phyloP scores from a whole-genome alignment of 1,140 invertebrate species.

The Diuraphis noxia region DNA sequence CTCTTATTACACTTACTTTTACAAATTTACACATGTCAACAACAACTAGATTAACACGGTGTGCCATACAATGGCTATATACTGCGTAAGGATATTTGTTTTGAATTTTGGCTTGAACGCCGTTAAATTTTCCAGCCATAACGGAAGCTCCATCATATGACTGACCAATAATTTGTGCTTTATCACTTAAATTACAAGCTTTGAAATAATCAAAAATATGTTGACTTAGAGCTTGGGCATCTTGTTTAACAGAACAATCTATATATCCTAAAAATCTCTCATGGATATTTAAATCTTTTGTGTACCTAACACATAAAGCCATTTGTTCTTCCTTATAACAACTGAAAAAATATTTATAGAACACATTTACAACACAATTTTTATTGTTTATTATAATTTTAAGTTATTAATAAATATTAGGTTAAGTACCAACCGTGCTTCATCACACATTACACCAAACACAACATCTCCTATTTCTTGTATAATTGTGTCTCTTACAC shows the following conservation, averaged over 20 bases:
- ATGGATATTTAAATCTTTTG: constrained; percentile 21
- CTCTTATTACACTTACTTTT: background rate
- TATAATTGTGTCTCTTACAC: constrained; percentile 1
- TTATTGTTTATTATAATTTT: background rate
- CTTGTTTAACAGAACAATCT: background rate
- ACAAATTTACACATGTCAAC: constrained; percentile 23
- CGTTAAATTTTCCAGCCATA: constrained; percentile 13
- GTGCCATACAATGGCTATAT: constrained; percentile 8
- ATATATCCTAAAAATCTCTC: constrained; percentile 20
- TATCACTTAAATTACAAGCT: background rate
- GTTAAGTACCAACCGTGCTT: background rate
- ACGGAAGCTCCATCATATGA: constrained; percentile 20
- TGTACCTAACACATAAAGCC: constrained; percentile 21
- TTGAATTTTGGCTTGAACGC: constrained; percentile 14
- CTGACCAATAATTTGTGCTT: constrained; percentile 34
- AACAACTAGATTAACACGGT: constrained; percentile 17
- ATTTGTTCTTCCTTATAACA: constrained; percentile 32
- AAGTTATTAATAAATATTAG: background rate
- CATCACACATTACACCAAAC: background rate
- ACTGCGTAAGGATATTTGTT: background rate
- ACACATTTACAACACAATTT: background rate
- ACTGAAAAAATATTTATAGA: background rate
- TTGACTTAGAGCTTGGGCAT: constrained; percentile 29
- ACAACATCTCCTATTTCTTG: background rate
- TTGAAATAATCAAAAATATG: constrained; percentile 18